Evolutionary conservation across 1,140 invertebrate species (phyloP), one percentile per base, ranked within the genome.

Genomic region (Macrobrachium rosenbergii): DNA sequence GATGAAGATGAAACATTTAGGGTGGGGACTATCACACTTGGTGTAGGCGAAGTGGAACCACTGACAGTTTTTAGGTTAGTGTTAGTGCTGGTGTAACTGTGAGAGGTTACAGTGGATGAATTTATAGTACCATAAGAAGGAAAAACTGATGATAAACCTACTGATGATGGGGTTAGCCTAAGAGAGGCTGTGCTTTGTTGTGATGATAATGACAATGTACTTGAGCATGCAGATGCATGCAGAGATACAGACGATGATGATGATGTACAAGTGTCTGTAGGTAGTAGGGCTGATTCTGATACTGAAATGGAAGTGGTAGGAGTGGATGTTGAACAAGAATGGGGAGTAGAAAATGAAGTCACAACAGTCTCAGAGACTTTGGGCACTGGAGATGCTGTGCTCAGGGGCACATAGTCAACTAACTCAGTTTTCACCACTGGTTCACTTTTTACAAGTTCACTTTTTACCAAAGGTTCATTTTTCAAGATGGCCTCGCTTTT

Each of bases 301-400:
- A 52, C 52, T 52, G 52, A 52, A 52, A 52, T 43, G 43, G 75
- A 69, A 37, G 67, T 69, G 28, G n/a, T 19, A 52, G n/a, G 10
- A 77, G n/a, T 45, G 75, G 45, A 43, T n/a, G 37, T 21, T 77
- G 75, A 77, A 77, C 45, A 77, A 77, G 75, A 77, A 77, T 52
- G 52, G 52, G 52, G 52, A 52, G 52, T 52, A 52, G 52, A 52
- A 52, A 52, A 52, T 52, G 52, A 52, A 10, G 52, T 52, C 52
- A 52, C 52, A 52, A 52, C 52, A 52, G 52, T 52, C 52, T 52
- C 52, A 52, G 52, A 52, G 52, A 52, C 12, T 52, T 52, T 52
- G 52, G 52, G 52, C 52, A 52, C 52, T 52, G 52, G 52, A 52
- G 52, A 52, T 52, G 52, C 52, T 52, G 52, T 52, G 12, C 52